Evolutionary conservation across 2,797 vertebrate genomes (phyloP).

Genomic region (Stomatorhinus walkeri): DNA sequence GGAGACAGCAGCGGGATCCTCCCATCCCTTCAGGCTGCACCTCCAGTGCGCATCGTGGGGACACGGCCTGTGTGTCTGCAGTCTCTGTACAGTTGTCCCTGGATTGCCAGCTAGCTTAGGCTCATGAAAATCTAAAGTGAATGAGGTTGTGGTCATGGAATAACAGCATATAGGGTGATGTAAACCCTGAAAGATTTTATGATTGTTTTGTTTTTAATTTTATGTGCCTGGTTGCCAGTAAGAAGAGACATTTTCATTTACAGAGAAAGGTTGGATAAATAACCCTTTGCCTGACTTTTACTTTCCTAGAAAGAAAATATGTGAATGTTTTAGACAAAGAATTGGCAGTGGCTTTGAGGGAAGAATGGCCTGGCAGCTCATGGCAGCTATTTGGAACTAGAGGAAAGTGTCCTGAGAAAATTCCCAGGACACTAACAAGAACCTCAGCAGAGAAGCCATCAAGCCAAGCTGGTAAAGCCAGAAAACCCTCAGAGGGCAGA

Average conservation of each 20-base stretch:
- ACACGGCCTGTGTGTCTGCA: background rate
- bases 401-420: background rate
- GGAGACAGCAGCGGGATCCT: background rate
- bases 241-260: background rate
- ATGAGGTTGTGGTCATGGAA: background rate
- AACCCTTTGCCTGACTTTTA: background rate
- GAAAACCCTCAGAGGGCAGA: slow-evolving; percentile 36
- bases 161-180: background rate
- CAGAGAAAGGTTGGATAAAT: background rate
- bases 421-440: slow-evolving; percentile 6
- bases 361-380: background rate
- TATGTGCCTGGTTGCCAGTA: background rate
- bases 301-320: background rate
- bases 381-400: background rate
- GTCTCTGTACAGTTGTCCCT: background rate
- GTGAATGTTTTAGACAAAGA: background rate
- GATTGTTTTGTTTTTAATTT: background rate
- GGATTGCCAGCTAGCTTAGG: background rate
- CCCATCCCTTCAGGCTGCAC: background rate
- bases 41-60: background rate
- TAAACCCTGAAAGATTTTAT: background rate
- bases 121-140: background rate
- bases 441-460: background rate
- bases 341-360: background rate
- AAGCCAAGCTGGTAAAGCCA: slow-evolving; percentile 40